phyloP scores from a whole-genome alignment of 1,140 invertebrate species.

The Drosophila serrata region DNA sequence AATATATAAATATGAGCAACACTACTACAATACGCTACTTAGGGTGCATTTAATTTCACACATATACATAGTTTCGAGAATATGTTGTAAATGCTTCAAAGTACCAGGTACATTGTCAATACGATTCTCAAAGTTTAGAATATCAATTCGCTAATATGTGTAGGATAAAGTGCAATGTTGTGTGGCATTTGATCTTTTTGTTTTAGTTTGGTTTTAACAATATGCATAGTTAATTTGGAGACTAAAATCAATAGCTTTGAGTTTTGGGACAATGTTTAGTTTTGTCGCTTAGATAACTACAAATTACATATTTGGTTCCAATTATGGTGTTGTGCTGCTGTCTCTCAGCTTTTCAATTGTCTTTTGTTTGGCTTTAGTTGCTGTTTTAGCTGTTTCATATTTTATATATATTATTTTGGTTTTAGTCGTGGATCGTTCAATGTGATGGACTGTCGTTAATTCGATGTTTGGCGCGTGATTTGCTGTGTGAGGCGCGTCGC shows the following conservation, averaged over 20 bases:
- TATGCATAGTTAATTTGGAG: slow-evolving; percentile 32
- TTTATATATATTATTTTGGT: slow-evolving; percentile 8
- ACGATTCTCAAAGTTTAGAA: slow-evolving; percentile 57
- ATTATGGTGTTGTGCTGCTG: slow-evolving; percentile 33
- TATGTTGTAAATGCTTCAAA: slow-evolving; percentile 68
- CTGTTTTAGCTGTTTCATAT: slow-evolving; percentile 5
- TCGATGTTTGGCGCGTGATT: slow-evolving; percentile 85
- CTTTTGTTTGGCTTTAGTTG: slow-evolving; percentile 24
- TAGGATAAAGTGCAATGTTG: slow-evolving; percentile 53
- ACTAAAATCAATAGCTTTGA: slow-evolving; percentile 22
- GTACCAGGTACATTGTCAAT: slow-evolving; percentile 59
- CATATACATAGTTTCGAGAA: slow-evolving; percentile 39
- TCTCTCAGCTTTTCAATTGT: slow-evolving; percentile 28
- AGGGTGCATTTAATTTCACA: slow-evolving; percentile 29
- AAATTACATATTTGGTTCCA: slow-evolving; percentile 43
- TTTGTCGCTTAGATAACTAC: slow-evolving; percentile 56
- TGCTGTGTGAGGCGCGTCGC: slow-evolving; percentile 85
- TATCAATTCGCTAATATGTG: slow-evolving; percentile 58
- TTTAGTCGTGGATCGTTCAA: slow-evolving; percentile 62
- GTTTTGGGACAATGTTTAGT: slow-evolving; percentile 12
- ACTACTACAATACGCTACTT: slow-evolving; percentile 51
- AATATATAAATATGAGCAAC: slow-evolving; percentile 23
- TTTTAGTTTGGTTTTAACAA: slow-evolving; percentile 47
- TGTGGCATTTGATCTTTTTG: slow-evolving; percentile 13
- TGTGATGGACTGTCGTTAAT: slow-evolving; percentile 85